phyloP scores from a whole-genome alignment of 35 echinoderm and acorn worm genomes.

The Chiridota heheva region DNA sequence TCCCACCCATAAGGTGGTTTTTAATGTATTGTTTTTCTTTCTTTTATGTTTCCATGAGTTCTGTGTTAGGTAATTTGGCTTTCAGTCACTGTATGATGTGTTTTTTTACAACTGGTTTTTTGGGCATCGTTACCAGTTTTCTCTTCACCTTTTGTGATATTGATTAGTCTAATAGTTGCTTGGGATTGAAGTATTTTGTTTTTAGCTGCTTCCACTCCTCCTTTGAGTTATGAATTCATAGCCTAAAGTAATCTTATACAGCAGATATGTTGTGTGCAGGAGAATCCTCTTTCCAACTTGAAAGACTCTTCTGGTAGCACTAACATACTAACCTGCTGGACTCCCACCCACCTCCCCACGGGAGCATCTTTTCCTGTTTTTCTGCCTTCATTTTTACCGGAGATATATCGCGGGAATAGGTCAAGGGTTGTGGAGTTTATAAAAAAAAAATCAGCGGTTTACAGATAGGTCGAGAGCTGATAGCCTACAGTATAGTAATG shows the following conservation, averaged over 20 bases:
- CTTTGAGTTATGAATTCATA: neutral
- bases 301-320: neutral
- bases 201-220: neutral
- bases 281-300: neutral
- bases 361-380: no score
- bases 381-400: no score
- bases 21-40: no score
- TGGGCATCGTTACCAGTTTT: neutral
- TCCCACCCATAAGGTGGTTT: no score
- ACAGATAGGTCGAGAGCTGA: no score
- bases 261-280: constrained; percentile 1
- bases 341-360: constrained; percentile 22
- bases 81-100: neutral
- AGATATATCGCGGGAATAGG: no score
- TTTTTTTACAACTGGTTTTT: neutral
- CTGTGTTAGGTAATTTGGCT: neutral
- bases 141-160: neutral
- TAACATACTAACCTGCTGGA: neutral
- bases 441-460: no score
- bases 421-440: no score
- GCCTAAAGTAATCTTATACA: neutral
- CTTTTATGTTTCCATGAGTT: no score
- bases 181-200: neutral
- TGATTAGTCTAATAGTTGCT: neutral
- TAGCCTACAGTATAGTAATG: no score